These are phyloP conservation scores for Drosophila kikkawai DNA, from an alignment of 1,140 invertebrate species.

Conservation along the genomic window DNA sequence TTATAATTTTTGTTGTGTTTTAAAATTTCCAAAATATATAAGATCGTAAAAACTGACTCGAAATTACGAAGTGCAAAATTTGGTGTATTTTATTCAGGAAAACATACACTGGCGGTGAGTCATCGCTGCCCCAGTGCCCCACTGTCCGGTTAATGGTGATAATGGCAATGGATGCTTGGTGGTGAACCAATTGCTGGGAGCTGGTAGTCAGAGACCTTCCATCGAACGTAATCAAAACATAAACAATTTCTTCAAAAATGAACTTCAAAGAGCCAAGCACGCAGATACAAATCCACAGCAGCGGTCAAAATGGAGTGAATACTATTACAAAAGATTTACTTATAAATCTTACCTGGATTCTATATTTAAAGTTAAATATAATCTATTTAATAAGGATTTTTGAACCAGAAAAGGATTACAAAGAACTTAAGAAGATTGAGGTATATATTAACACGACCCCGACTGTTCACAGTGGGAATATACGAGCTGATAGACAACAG, in stretches of 20 bases:
- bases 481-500: slow-evolving; percentile 27
- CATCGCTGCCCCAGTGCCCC: slow-evolving; percentile 30
- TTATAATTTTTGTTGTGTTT: neutral
- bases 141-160: slow-evolving; percentile 31
- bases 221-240: slow-evolving; percentile 51
- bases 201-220: neutral
- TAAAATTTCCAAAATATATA: neutral
- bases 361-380: neutral
- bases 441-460: neutral
- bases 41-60: neutral
- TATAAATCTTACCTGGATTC: fast-evolving
- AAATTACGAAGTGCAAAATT: neutral
- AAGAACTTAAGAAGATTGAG: neutral
- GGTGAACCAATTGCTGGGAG: neutral
- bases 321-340: neutral
- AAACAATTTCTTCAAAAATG: slow-evolving; percentile 66
- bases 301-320: neutral
- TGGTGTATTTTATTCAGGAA: neutral
- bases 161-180: slow-evolving; percentile 10
- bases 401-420: no score
- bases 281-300: slow-evolving; percentile 22
- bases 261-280: slow-evolving; percentile 41
- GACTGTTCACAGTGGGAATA: slow-evolving; percentile 6
- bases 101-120: slow-evolving; percentile 13
- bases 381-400: neutral